Conservation (phyloP, 2,888 invertebrate genomes). For the Cataglyphis rosenhaueri region DNA sequence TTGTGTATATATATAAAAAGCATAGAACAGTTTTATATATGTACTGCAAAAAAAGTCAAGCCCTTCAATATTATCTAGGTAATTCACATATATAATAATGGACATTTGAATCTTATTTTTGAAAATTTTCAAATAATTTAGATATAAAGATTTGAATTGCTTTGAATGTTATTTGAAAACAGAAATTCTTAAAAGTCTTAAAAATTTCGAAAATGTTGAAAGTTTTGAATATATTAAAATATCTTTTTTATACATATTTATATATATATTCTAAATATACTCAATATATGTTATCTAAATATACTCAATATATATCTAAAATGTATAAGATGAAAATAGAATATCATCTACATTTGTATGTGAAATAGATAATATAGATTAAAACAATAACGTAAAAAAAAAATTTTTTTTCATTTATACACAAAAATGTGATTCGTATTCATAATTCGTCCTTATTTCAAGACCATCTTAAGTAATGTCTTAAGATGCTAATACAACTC, state of each 20-base stretch:
- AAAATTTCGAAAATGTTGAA: neutral
- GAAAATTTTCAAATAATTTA: neutral
- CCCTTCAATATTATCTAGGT: neutral
- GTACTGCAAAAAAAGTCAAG: constrained; percentile 12
- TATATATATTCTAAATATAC: neutral
- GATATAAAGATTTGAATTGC: neutral
- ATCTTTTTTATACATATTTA: neutral
- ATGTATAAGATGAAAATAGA: neutral
- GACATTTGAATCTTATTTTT: neutral
- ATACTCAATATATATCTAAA: neutral
- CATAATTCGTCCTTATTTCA: too few relatives aligned
- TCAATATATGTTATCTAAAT: neutral
- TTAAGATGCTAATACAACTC: too few relatives aligned
- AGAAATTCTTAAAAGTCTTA: neutral
- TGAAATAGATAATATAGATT: neutral
- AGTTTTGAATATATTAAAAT: neutral
- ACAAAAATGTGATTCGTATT: neutral
- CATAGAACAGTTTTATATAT: neutral
- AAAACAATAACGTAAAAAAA: neutral
- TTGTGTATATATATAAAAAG: neutral
- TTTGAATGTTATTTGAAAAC: neutral
- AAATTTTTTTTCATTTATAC: neutral
- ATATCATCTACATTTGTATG: neutral
- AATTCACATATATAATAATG: neutral
- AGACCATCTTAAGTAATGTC: too few relatives aligned